Percentiles rank a stretch among this genome's conserved stretches.
phyloP scores from a whole-genome alignment of 2,113 vertebrate genomes.

The Istiophorus platypterus region DNA sequence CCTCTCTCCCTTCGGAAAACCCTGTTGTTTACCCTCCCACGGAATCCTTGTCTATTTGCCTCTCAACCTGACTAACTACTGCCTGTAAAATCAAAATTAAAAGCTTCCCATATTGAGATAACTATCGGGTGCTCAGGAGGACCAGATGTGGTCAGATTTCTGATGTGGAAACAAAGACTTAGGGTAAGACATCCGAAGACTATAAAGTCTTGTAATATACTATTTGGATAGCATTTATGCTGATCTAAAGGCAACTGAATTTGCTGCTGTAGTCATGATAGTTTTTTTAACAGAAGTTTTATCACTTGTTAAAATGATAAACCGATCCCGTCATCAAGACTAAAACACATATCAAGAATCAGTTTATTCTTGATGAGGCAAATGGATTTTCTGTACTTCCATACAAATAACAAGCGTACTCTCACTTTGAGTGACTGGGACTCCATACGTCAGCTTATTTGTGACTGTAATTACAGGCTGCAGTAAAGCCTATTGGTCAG shows the following conservation, averaged over 20 bases:
- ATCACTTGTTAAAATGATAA: background rate
- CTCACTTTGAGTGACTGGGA: conserved; percentile 14
- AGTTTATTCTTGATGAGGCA: background rate
- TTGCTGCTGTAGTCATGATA: background rate
- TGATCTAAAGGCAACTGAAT: background rate
- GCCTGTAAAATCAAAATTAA: background rate
- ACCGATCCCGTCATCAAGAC: background rate
- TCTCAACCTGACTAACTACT: conserved; percentile 16
- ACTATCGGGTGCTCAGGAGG: background rate
- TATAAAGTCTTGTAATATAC: background rate
- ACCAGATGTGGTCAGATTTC: background rate
- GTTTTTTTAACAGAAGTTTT: background rate
- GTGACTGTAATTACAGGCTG: conserved; percentile 67
- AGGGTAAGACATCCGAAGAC: background rate
- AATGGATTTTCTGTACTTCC: background rate
- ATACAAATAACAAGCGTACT: conserved; percentile 21
- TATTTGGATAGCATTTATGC: background rate
- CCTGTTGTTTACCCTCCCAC: conserved; percentile 56
- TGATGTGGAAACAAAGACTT: background rate
- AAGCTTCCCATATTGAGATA: background rate
- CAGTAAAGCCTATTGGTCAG: conserved; percentile 50
- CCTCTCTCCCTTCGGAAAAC: conserved; percentile 34
- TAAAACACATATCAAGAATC: background rate
- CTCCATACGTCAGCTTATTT: conserved; percentile 69
- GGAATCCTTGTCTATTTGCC: background rate